Evolutionary conservation across 2,113 vertebrate genomes (phyloP).

Genomic region (Myocastor coypus): DNA sequence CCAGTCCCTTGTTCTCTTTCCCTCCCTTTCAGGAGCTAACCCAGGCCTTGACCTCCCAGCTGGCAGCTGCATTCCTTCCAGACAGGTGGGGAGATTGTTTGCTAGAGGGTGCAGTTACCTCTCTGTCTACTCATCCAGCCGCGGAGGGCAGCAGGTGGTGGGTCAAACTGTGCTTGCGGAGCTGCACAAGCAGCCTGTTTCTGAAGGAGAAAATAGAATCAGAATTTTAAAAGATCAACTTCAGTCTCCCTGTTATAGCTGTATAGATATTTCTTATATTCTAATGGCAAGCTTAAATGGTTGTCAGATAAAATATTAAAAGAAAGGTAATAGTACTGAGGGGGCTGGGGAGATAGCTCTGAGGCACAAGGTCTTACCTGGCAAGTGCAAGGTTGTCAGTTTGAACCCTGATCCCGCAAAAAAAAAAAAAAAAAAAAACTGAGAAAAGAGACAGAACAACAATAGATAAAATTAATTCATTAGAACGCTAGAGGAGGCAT

Average conservation of each 20-base stretch:
- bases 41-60: neutral
- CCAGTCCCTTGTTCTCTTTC: neutral
- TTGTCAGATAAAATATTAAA: neutral
- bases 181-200: neutral
- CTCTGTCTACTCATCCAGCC: neutral
- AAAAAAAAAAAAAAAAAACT: neutral
- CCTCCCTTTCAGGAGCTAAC: neutral
- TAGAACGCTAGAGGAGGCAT: neutral
- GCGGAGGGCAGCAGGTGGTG: neutral
- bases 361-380: too few relatives aligned
- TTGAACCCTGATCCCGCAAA: too few relatives aligned
- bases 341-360: too few relatives aligned
- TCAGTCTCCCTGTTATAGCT: neutral
- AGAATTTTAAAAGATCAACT: neutral
- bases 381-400: too few relatives aligned
- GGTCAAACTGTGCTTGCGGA: neutral
- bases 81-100: neutral
- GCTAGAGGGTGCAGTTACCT: neutral
- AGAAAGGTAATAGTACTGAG: neutral
- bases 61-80: neutral
- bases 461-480: neutral
- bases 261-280: neutral
- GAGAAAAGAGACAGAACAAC: neutral
- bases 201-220: neutral
- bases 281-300: neutral